Base-by-base conservation (phyloP, 2,797 vertebrate genomes). In the Babyrousa celebensis region DNA sequence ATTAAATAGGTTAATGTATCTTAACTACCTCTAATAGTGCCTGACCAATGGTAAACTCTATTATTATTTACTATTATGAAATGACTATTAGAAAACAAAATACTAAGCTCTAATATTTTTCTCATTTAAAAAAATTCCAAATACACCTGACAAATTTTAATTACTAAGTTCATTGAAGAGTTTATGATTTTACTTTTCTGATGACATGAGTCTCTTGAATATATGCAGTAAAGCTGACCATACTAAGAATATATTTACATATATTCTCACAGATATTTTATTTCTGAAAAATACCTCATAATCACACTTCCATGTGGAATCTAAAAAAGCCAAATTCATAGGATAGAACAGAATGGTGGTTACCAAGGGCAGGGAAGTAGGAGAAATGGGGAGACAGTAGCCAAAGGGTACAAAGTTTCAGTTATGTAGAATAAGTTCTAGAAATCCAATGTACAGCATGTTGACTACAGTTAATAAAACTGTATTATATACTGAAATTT, bases 171-270 rank as follows among this genome's bases (percentile, higher is more conserved):
- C 52, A 95, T 16, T 43, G 1, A 89, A 29, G 25, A 72, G 36
- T 74, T 93, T 70, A 29, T 36, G 17, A 79, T 87, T 94, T 48
- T 71, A 18, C 74, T 96, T 88, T 96, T 67, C 48, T 91, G n/a
- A 77, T 75, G 56, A 96, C 6, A 40, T 48, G 0, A 85, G 56
- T 71, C 21, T 85, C 43, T 71, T 68, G 25, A 94, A 94, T 11
- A 85, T 88, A 85, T 1, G 1, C 4, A 79, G 52, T 23, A 23
- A 79, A 75, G 17, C 74, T 65, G 85, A 70, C 43, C 72, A 23
- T 62, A 72, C 86, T 29, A 96, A 27, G 18, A 80, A 87, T 91
- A 77, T n/a, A 85, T 85, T 93, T 63, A 94, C 21, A 48, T 48
- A 48, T 48, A 48, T 48, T 43, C 43, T 48, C 43, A 48, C 25